Evolutionary conservation across 2,888 invertebrate genomes (phyloP), one percentile per base, ranked within the genome.

Genomic region (Drosophila sordidula): DNA sequence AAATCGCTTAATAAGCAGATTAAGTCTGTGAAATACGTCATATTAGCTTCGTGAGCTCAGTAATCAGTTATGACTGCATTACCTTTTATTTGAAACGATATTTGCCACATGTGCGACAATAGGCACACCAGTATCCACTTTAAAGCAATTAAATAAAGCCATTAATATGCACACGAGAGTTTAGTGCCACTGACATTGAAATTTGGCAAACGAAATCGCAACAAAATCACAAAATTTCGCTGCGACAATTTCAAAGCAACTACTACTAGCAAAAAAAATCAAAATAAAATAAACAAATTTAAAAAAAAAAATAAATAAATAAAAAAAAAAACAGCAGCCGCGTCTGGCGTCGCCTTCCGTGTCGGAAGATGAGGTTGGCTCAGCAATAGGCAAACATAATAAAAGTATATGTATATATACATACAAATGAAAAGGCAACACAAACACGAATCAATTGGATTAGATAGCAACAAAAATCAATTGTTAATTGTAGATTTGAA

Each of bases 181-280:
- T 70, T 72, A 70, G 68, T 67, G 65, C 63, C 58, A 70, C 68
- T 89, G 89, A 79, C 90, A 89, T 87, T 89, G 90, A 84, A 89
- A 83, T 65, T 84, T 62, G 69, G 50, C 79, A 44, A 84, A 72
- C 46, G 54, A 39, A 63, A 65, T 67, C 70, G 57, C 12, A 70
- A 51, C 39, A 51, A 29, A 58, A 32, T 39, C 46, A 59, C 32
- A 64, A 54, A 75, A 74, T 76, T 89, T 85, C 77, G 78, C 76
- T 73, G 82, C 45, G 80, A 78, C 75, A 83, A 74, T 69, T 78
- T 70, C 4, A 66, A 61, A 65, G 42, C 49, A 72, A 66, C 44
- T 57, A 45, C 29, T 9, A 29, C 9, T 9, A 29, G 9, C 29
- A 29, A 29, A 29, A 9, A 44, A 62, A 29, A 52, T 36, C 54